Evolutionary conservation across 2,888 invertebrate genomes (phyloP).

Genomic region (Lysandra bellargus): DNA sequence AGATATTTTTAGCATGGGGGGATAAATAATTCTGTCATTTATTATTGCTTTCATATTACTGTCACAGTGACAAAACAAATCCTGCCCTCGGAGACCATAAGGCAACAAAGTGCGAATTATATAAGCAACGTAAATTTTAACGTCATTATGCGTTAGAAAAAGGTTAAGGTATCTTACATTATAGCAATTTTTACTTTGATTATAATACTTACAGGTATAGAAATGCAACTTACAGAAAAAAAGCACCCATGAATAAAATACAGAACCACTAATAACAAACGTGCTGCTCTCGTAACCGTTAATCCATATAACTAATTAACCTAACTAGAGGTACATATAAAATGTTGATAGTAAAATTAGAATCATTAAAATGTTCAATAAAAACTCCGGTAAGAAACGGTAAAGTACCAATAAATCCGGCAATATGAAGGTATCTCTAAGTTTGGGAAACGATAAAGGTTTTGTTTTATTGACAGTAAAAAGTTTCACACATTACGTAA

Average conservation of each 20-base stretch:
- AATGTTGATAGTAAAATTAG: slow-evolving; percentile 58
- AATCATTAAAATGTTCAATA: slow-evolving; percentile 69
- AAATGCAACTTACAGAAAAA: too few species aligned
- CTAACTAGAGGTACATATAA: slow-evolving; percentile 57
- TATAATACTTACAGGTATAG: too few species aligned
- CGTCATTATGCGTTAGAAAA: not conserved
- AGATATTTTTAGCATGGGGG: not conserved
- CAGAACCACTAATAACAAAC: slow-evolving; percentile 34
- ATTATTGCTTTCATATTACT: not conserved
- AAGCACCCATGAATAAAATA: slow-evolving; percentile 30
- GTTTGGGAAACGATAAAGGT: slow-evolving; percentile 37
- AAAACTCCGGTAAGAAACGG: slow-evolving; percentile 51
- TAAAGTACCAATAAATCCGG: slow-evolving; percentile 60
- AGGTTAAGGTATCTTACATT: not conserved
- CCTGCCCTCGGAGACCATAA: not conserved
- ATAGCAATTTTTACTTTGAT: not conserved
- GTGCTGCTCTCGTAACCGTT: slow-evolving; percentile 46
- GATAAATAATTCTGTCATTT: too few species aligned
- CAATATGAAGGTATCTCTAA: slow-evolving; percentile 49
- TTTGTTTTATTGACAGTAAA: slow-evolving; percentile 42
- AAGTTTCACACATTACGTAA: slow-evolving; percentile 37
- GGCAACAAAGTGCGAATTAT: not conserved
- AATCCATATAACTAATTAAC: slow-evolving; percentile 70
- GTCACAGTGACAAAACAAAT: not conserved
- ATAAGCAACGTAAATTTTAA: too few species aligned